A percentile compares a stretch with the other conserved stretches of the same genome.
Conservation (phyloP, 2,888 invertebrate species). For the Pseudolycoriella hygida region DNA sequence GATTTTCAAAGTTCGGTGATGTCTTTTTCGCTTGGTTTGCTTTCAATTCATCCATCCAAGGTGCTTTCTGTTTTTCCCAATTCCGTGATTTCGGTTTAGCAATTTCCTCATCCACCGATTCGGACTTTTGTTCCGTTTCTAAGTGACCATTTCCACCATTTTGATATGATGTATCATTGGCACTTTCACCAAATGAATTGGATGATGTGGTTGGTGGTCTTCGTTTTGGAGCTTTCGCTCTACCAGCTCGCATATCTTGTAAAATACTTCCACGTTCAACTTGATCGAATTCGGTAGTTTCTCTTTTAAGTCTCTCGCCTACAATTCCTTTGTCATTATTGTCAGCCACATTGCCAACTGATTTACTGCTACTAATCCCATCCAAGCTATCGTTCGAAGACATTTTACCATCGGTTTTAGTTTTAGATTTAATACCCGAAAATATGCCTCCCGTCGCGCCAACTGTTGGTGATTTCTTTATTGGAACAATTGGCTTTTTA, state of each 20-base stretch:
- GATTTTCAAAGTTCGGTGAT: conserved; percentile 23
- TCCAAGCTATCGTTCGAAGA: conserved; percentile 29
- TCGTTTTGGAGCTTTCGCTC: conserved; percentile 36
- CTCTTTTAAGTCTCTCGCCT: conserved; percentile 20
- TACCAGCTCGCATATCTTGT: conserved; percentile 45
- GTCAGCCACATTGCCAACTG: conserved; percentile 15
- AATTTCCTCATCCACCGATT: conserved; percentile 20
- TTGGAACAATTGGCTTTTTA: conserved; percentile 46
- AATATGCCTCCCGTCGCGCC: conserved; percentile 37
- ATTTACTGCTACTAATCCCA: conserved; percentile 31
- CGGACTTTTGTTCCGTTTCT: conserved; percentile 9
- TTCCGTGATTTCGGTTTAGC: conserved; percentile 47
- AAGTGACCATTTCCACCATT: conserved; percentile 21
- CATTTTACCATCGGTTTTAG: conserved; percentile 35
- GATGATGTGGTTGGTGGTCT: conserved; percentile 38
- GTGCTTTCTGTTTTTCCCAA: conserved; percentile 55
- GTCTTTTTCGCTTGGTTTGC: conserved; percentile 41
- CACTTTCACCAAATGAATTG: conserved; percentile 22
- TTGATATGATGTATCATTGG: conserved; percentile 19
- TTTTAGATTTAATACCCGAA: conserved; percentile 41
- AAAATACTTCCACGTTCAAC: conserved; percentile 43
- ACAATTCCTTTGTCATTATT: conserved; percentile 17
- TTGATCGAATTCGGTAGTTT: conserved; percentile 38
- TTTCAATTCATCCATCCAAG: conserved; percentile 70
- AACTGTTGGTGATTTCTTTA: conserved; percentile 50